Base-by-base conservation (phyloP, 1,140 invertebrate genomes). In the Daktulosphaira vitifoliae region DNA sequence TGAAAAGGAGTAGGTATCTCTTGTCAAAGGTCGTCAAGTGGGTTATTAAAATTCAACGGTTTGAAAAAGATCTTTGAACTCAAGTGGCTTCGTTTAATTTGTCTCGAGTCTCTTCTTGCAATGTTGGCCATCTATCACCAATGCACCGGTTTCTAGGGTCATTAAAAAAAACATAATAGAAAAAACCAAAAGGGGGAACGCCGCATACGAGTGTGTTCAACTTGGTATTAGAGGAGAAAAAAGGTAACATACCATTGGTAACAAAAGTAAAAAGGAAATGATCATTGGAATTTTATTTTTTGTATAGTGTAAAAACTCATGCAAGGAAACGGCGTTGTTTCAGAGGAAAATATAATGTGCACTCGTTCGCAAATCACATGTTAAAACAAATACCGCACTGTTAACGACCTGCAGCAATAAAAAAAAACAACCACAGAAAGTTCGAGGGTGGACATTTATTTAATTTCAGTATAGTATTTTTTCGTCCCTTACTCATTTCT, bases 381-480 rank as follows among this genome's bases (percentile, higher is more conserved):
- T 46, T 62, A 56, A 42, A 56, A 46, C 22, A 44, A 56, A 59
- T 62, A 62, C 25, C 22, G 38, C 26, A 44, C 42, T 25, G 29
- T 42, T 62, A 62, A 62, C 42, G 56, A 62, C 42, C 56, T 33
- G 29, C 11, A 33, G 56, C 23, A 15, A n/a, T n/a, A 13, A 37
- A 37, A 37, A 26, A 56, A 59, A 62, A 46, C 26, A 29, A 23
- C 56, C 42, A 46, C 56, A 62, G 29, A 33, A 33, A 62, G 39
- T 62, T 62, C 46, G 33, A 25, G 56, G 56, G 42, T 62, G 56
- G 39, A 62, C 56, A 62, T 62, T 62, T 62, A 62, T 62, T 62
- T 62, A 62, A 62, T 62, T 62, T 62, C 56, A 7, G 56, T 62
- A 48, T 62, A 15, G 25, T 33, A 46, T 62, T 62, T 29, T 44